Percentiles rank a stretch among this genome's conserved stretches.
phyloP scores from a whole-genome alignment of 2,113 vertebrate species.

The Ceratotherium simum region DNA sequence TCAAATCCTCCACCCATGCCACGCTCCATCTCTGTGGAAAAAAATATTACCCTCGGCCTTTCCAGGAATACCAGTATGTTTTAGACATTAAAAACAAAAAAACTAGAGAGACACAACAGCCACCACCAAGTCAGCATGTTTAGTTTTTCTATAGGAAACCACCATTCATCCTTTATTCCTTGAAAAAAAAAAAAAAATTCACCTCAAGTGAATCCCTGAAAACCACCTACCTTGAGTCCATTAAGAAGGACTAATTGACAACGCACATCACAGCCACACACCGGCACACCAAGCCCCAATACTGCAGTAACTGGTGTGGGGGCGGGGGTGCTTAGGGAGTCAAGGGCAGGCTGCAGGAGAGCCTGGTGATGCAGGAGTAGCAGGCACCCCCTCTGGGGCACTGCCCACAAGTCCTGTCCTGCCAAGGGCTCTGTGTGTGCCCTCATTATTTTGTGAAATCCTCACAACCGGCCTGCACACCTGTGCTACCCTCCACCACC shows the following conservation, averaged over 20 bases:
- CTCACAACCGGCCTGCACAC: neutral
- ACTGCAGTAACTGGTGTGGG: rapidly evolving
- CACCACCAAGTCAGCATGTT: neutral
- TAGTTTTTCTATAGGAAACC: neutral
- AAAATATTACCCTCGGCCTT: constrained; percentile 67
- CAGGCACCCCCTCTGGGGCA: neutral
- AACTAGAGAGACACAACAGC: neutral
- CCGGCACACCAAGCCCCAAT: neutral
- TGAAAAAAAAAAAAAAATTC: neutral
- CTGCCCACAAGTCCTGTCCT: neutral
- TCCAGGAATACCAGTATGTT: neutral
- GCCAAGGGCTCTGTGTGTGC: neutral
- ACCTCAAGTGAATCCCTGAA: neutral
- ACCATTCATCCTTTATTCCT: neutral
- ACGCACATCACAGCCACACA: neutral
- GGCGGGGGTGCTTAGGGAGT: rapidly evolving
- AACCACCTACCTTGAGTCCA: neutral
- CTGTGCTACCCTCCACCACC: neutral
- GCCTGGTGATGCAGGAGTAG: neutral
- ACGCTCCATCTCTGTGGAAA: constrained; percentile 92
- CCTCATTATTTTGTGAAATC: neutral
- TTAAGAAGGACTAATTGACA: neutral
- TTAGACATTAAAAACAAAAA: neutral
- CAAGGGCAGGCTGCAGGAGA: neutral
- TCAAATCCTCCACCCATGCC: constrained; percentile 94